Evolutionary conservation across 2,888 invertebrate genomes (phyloP).

Genomic region (Alentia gelatinosa): DNA sequence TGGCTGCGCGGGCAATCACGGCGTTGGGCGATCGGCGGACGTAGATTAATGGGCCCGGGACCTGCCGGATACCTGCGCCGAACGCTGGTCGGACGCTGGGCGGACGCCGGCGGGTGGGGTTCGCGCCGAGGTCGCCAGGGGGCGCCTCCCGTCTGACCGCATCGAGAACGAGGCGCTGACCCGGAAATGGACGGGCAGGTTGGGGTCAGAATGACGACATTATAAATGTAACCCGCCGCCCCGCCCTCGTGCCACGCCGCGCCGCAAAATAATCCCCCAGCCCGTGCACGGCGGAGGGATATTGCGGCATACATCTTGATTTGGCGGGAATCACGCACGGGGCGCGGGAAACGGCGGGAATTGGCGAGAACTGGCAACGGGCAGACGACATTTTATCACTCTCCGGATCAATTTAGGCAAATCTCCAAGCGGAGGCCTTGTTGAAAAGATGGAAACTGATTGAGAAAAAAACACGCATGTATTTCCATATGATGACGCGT

Average conservation of each 20-base stretch:
- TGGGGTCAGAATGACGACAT: neutral
- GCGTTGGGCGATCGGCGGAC: neutral
- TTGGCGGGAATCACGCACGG: constrained; percentile 4
- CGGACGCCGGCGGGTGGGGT: neutral
- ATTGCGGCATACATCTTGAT: constrained; percentile 51
- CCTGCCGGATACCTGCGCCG: neutral
- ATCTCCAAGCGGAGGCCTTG: neutral
- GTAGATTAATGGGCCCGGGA: neutral
- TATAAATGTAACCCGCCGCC: constrained; percentile 27
- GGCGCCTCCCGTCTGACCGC: constrained; percentile 10
- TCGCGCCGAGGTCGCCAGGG: neutral
- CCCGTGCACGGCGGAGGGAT: neutral
- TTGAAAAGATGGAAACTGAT: constrained; percentile 25
- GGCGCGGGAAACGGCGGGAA: constrained; percentile 11
- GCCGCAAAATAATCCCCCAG: neutral
- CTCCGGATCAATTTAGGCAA: constrained; percentile 29
- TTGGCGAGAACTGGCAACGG: neutral
- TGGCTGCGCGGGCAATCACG: neutral
- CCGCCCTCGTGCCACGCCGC: neutral
- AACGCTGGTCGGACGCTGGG: neutral
- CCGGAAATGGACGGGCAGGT: neutral
- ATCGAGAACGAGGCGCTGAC: constrained; percentile 39
- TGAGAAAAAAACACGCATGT: neutral
- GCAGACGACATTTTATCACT: constrained; percentile 20
- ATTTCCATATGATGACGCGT: neutral